These are phyloP conservation scores for Nemoura dubitans DNA, from an alignment of 2,888 invertebrate genomes.

Conservation along the genomic window DNA sequence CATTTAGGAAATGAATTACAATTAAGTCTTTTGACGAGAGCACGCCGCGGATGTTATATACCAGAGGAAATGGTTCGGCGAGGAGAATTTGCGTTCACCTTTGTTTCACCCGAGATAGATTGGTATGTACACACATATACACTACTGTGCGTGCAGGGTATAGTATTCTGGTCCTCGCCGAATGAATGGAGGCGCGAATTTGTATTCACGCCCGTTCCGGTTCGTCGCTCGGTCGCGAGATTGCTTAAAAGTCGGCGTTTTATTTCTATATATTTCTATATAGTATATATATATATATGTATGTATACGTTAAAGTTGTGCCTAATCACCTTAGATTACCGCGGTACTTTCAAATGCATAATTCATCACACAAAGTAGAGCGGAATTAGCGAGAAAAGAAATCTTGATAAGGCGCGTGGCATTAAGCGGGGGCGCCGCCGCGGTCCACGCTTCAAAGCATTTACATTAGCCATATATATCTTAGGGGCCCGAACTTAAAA, in stretches of 20 bases:
- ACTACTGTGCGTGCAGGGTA: not conserved
- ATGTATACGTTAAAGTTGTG: conserved; percentile 7
- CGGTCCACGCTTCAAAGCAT: conserved; percentile 7
- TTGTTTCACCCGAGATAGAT: not conserved
- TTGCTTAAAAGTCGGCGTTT: not conserved
- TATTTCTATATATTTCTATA: conserved; percentile 14
- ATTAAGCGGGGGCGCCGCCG: not conserved
- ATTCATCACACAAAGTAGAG: conserved; percentile 30
- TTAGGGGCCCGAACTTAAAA: not conserved
- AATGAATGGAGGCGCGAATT: not conserved
- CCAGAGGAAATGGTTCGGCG: not conserved
- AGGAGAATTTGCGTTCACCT: not conserved
- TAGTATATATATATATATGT: too few species aligned
- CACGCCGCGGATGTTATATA: not conserved
- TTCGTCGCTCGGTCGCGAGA: not conserved
- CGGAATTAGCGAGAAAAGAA: conserved; percentile 30
- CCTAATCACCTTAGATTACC: conserved; percentile 37
- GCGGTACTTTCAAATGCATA: conserved; percentile 23
- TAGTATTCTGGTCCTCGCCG: not conserved
- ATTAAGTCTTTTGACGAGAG: conserved; percentile 40
- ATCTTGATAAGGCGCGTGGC: conserved; percentile 25
- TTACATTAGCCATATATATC: not conserved
- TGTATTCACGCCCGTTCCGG: conserved; percentile 19
- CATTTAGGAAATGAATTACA: conserved; percentile 40
- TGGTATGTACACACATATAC: not conserved